These are phyloP conservation scores for Elegia similella DNA, from an alignment of 2,888 invertebrate species.

Conservation along the genomic window DNA sequence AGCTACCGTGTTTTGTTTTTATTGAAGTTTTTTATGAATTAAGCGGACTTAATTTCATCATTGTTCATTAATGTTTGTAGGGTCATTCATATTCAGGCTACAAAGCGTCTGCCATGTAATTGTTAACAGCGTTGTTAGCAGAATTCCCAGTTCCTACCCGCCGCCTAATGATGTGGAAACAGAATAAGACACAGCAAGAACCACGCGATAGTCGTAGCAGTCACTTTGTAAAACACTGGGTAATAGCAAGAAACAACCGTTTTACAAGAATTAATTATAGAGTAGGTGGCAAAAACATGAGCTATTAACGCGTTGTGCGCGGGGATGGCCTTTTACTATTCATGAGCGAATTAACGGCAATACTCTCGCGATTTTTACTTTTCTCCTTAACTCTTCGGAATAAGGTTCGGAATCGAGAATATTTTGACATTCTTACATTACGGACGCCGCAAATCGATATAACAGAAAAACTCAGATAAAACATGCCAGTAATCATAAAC, in stretches of 20 bases:
- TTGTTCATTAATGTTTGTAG: slow-evolving; percentile 6
- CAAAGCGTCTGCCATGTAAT: slow-evolving; percentile 14
- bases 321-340: slow-evolving; percentile 63
- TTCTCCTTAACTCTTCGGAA: background rate
- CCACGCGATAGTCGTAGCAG: slow-evolving; percentile 53
- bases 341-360: slow-evolving; percentile 68
- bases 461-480: slow-evolving; percentile 12
- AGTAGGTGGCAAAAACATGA: slow-evolving; percentile 65
- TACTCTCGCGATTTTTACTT: slow-evolving; percentile 12
- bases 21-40: background rate
- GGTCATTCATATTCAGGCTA: background rate
- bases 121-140: slow-evolving; percentile 12
- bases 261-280: slow-evolving; percentile 74
- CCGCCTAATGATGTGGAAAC: slow-evolving; percentile 68
- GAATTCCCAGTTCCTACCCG: slow-evolving; percentile 15
- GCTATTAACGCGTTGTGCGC: slow-evolving; percentile 59
- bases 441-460: slow-evolving; percentile 15
- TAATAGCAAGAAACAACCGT: slow-evolving; percentile 68
- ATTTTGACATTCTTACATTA: slow-evolving; percentile 1
- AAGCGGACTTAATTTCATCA: background rate
- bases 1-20: no score
- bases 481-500: slow-evolving; percentile 16
- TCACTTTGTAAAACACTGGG: slow-evolving; percentile 69
- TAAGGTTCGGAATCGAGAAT: background rate
- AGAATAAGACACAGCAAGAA: slow-evolving; percentile 47